Evolutionary conservation across 2,888 invertebrate species (phyloP).

Genomic region (Spilarctia lutea): DNA sequence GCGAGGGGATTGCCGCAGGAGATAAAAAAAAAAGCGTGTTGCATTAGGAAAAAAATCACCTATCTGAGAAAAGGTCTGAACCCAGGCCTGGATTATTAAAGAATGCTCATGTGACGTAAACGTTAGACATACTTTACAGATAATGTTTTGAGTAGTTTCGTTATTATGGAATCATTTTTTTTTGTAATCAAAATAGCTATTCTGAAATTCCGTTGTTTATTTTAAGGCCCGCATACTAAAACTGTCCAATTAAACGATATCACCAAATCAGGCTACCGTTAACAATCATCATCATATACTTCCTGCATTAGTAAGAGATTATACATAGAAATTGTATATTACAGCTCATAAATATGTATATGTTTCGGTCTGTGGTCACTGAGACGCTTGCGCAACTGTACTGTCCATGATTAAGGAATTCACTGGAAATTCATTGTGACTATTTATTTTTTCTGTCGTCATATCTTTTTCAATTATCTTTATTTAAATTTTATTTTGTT

Average conservation of each 20-base stretch:
- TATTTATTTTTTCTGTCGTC: constrained; percentile 18
- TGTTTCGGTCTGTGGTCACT: constrained; percentile 84
- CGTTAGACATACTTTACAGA: neutral
- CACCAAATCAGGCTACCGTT: constrained; percentile 74
- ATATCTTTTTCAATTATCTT: neutral
- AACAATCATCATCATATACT: constrained; percentile 78
- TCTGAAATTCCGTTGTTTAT: constrained; percentile 16
- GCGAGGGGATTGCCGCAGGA: no score
- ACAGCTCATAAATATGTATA: constrained; percentile 86
- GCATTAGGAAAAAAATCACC: no score
- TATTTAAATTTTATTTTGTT: neutral
- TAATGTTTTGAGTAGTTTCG: neutral
- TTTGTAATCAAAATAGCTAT: neutral
- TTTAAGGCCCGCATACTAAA: constrained; percentile 18
- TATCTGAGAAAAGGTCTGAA: no score
- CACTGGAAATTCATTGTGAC: constrained; percentile 30
- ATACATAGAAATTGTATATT: constrained; percentile 87
- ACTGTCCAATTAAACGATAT: constrained; percentile 67
- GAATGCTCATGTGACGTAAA: no score
- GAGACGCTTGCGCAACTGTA: constrained; percentile 83
- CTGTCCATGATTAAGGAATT: constrained; percentile 60
- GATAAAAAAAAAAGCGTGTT: no score
- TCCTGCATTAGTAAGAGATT: constrained; percentile 84
- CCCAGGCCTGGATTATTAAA: no score
- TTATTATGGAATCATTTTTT: neutral